Conservation (phyloP, 2,888 invertebrate species). For the Podotricha telesiphe region DNA sequence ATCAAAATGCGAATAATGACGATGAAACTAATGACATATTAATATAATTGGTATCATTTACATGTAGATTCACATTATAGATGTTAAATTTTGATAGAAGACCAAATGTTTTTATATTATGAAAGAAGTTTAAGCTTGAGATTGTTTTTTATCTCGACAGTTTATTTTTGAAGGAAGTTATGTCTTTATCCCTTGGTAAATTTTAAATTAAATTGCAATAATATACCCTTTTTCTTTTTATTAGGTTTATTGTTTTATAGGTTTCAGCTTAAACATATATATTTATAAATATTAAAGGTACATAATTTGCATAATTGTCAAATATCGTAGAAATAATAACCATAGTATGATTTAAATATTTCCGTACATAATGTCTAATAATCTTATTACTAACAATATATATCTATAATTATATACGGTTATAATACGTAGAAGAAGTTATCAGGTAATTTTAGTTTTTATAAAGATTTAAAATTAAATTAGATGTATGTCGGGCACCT, state of each 20-base stretch:
- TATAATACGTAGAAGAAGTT: slow-evolving; percentile 2
- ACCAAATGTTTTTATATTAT: background rate
- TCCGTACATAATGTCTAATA: background rate
- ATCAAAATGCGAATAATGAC: slow-evolving; percentile 54
- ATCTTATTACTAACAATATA: background rate
- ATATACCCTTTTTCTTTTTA: no score
- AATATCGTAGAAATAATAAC: no score
- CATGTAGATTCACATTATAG: background rate
- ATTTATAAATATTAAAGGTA: no score
- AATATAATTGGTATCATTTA: slow-evolving; percentile 30
- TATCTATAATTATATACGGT: background rate
- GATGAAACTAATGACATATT: slow-evolving; percentile 34
- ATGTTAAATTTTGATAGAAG: background rate
- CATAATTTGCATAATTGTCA: no score
- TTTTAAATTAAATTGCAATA: no score
- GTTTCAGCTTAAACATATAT: no score
- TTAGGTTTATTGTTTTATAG: no score
- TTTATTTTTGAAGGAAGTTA: no score
- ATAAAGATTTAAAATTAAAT: slow-evolving; percentile 43
- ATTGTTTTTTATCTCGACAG: background rate
- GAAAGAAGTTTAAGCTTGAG: background rate
- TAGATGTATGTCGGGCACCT: slow-evolving; percentile 57
- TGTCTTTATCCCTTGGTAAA: no score
- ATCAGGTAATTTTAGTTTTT: slow-evolving; percentile 28
- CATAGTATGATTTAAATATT: no score